Evolutionary conservation across 2,113 vertebrate species (phyloP).

Genomic region (Hippotragus niger): DNA sequence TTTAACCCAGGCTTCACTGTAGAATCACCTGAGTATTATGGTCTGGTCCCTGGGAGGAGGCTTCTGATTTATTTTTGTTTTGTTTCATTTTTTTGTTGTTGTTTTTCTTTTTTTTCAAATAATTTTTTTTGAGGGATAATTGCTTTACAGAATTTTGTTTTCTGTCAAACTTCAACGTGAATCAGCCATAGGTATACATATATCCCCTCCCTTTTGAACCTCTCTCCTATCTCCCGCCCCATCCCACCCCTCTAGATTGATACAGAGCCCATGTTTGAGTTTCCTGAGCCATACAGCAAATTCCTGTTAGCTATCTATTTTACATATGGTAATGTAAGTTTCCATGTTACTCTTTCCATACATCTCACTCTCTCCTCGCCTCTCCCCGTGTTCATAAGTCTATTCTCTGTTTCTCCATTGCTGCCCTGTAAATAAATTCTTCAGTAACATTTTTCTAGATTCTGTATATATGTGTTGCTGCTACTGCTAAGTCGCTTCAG

Average conservation of each 20-base stretch:
- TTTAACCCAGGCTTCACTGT: not conserved
- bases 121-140: not conserved
- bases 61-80: not conserved
- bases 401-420: not conserved
- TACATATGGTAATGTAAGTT: not conserved
- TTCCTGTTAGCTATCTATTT: not conserved
- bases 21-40: not conserved
- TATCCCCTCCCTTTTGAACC: not conserved
- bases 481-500: too few species aligned
- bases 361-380: not conserved
- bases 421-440: not conserved
- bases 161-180: not conserved
- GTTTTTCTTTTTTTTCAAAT: not conserved
- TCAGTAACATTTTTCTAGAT: not conserved
- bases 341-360: not conserved
- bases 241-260: not conserved
- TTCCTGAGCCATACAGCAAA: not conserved
- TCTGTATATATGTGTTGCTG: not conserved
- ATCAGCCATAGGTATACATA: not conserved
- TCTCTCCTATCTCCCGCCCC: fast-evolving
- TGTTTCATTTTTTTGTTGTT: not conserved
- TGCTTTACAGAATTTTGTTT: not conserved
- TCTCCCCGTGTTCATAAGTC: not conserved
- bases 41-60: not conserved
- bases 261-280: not conserved